Evolutionary conservation across 2,888 invertebrate genomes (phyloP).

Genomic region (Torymus auratus): DNA sequence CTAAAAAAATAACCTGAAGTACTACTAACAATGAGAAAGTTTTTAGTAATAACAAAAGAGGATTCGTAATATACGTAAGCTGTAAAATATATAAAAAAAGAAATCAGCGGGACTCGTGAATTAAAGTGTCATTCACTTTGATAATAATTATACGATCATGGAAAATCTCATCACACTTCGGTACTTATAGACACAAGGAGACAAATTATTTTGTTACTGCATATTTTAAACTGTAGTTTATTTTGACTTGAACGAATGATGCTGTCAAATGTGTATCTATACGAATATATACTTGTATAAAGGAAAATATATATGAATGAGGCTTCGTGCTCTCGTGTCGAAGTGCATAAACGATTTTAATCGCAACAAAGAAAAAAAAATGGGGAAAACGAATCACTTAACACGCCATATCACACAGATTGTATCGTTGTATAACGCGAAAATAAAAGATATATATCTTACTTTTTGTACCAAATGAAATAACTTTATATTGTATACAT

Average conservation of each 20-base stretch:
- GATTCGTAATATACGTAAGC: background rate
- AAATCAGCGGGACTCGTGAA: slow-evolving; percentile 20
- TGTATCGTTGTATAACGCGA: slow-evolving; percentile 41
- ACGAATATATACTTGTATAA: slow-evolving; percentile 32
- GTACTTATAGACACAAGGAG: slow-evolving; percentile 29
- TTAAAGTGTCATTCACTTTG: slow-evolving; percentile 1
- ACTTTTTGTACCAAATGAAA: slow-evolving; percentile 61
- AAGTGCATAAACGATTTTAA: slow-evolving; percentile 20
- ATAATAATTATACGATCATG: background rate
- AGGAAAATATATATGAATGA: background rate
- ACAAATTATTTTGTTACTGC: slow-evolving; percentile 39
- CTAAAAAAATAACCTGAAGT: slow-evolving; percentile 8
- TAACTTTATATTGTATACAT: slow-evolving; percentile 53
- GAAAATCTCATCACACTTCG: slow-evolving; percentile 13
- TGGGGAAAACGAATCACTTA: slow-evolving; percentile 63
- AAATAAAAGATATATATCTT: slow-evolving; percentile 43
- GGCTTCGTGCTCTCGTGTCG: background rate
- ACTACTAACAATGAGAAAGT: slow-evolving; percentile 37
- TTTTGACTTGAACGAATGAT: background rate
- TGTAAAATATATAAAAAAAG: slow-evolving; percentile 32
- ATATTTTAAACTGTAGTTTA: background rate
- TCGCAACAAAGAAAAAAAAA: slow-evolving; percentile 41
- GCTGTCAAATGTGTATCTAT: slow-evolving; percentile 30
- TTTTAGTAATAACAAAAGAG: slow-evolving; percentile 21
- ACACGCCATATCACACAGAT: slow-evolving; percentile 63